Evolutionary conservation across 2,113 vertebrate species (phyloP).

Genomic region (Nesoenas mayeri): DNA sequence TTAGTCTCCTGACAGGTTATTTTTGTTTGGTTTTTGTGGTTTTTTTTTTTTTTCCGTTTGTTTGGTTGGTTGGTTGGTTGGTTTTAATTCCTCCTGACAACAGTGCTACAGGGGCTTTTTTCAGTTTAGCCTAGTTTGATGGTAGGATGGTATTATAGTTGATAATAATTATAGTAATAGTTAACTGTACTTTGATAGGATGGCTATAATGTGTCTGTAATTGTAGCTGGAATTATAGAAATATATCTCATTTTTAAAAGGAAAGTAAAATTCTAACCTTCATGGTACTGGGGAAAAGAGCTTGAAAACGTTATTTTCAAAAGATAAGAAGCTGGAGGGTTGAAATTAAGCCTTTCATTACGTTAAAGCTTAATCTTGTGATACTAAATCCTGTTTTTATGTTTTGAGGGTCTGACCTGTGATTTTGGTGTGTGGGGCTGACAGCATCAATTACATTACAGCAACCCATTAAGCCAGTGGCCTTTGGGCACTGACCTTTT

Average conservation of each 20-base stretch:
- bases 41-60: neutral
- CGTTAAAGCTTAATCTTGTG: constrained; percentile 21
- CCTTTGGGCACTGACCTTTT: constrained; percentile 29
- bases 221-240: neutral
- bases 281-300: neutral
- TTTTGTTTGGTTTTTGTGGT: neutral
- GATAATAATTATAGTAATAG: constrained; percentile 16
- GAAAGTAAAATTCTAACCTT: neutral
- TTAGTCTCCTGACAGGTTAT: neutral
- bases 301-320: neutral
- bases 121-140: constrained; percentile 28
- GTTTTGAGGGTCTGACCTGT: constrained; percentile 1
- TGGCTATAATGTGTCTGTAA: constrained; percentile 12
- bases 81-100: neutral
- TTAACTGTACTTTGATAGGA: neutral
- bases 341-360: constrained; percentile 44
- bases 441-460: constrained; percentile 7
- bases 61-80: too few relatives aligned
- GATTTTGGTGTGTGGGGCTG: neutral
- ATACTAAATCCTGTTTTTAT: constrained; percentile 10
- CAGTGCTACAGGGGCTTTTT: neutral
- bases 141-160: neutral
- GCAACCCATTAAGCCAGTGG: neutral
- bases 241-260: neutral
- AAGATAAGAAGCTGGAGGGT: constrained; percentile 30